Percentiles rank a stretch among this genome's conserved stretches.
phyloP scores from a whole-genome alignment of 2,888 invertebrate species.

The Glomeris marginata region DNA sequence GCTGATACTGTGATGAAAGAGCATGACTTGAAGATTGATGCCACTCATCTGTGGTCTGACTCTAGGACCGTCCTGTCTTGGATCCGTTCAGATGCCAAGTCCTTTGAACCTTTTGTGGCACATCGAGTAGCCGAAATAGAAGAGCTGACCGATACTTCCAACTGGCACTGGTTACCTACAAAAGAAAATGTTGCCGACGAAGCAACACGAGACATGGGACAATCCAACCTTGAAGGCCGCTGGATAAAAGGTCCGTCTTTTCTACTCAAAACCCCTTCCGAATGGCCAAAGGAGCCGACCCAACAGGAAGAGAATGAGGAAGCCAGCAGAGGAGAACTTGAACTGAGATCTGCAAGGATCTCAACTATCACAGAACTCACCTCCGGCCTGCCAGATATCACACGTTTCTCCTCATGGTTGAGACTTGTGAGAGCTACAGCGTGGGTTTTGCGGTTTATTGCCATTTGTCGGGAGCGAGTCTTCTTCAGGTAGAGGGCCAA shows the following conservation, averaged over 20 bases:
- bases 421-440: no score
- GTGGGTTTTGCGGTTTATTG: no score
- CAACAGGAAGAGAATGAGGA: neutral
- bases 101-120: conserved; percentile 15
- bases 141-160: conserved; percentile 5
- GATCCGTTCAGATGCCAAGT: conserved; percentile 12
- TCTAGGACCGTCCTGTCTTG: conserved; percentile 16
- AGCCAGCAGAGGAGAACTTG: no score
- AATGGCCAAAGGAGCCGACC: neutral
- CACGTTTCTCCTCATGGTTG: no score
- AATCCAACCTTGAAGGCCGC: neutral
- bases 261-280: conserved; percentile 1
- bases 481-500: no score
- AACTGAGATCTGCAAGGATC: no score
- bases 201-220: conserved; percentile 10
- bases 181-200: conserved; percentile 17
- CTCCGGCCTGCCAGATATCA: no score
- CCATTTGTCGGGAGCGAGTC: no score
- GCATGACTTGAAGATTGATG: no score
- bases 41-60: no score
- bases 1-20: neutral
- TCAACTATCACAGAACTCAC: no score
- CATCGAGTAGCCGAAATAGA: conserved; percentile 17
- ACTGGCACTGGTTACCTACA: conserved; percentile 17
- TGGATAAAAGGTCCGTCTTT: conserved; percentile 18